These are phyloP conservation scores for Pentalonia nigronervosa DNA, from an alignment of 1,140 invertebrate species.

Conservation along the genomic window DNA sequence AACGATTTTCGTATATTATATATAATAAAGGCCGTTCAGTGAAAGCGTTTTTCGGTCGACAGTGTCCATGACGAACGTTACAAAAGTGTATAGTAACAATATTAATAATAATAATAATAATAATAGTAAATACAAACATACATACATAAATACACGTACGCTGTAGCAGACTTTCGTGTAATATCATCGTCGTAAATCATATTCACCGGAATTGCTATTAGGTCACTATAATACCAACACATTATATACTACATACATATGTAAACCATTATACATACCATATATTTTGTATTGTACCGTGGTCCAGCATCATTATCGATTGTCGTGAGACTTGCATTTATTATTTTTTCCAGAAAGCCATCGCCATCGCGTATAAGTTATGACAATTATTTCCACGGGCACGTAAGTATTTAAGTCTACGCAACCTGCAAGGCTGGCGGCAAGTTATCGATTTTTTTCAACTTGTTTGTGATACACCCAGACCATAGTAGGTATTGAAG, in stretches of 20 bases:
- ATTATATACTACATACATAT: background rate
- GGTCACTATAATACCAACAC: background rate
- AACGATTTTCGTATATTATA: background rate
- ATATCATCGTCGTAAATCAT: slow-evolving; percentile 13
- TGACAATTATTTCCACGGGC: background rate
- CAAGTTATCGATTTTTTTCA: background rate
- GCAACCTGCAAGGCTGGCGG: background rate
- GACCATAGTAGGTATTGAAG: background rate
- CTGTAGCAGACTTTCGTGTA: background rate
- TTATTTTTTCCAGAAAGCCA: background rate
- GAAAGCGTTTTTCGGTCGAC: slow-evolving; percentile 1
- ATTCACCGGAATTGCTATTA: background rate
- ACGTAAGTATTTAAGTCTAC: background rate
- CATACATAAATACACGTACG: background rate
- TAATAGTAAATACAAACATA: background rate
- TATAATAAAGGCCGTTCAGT: slow-evolving; percentile 17
- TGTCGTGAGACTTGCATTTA: background rate
- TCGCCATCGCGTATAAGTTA: background rate
- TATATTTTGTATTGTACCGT: background rate
- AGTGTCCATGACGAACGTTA: background rate
- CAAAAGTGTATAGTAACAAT: background rate
- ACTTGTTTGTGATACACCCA: background rate
- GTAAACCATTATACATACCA: background rate
- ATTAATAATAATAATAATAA: too few relatives aligned
- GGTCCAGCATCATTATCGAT: background rate